Percentiles rank a stretch among this genome's conserved stretches.
phyloP scores from a whole-genome alignment of 2,797 vertebrate genomes.

The Scomberomorus guttatus region DNA sequence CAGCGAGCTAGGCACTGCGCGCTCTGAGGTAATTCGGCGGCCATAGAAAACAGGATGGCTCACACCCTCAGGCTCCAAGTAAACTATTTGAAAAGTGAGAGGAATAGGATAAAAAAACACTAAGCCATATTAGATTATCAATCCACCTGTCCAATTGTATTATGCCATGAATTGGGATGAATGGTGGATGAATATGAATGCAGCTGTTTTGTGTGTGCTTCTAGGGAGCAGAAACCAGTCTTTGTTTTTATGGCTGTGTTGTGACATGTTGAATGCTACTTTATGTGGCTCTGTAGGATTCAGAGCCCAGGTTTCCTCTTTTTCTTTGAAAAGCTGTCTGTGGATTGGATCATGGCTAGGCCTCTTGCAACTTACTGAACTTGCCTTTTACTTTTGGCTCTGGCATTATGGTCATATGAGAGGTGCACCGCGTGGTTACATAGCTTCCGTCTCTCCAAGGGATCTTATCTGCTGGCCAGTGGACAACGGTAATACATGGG shows the following conservation, averaged over 20 bases:
- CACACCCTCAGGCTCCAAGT: conserved; percentile 79
- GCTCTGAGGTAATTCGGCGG: conserved; percentile 82
- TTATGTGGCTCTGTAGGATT: conserved; percentile 46
- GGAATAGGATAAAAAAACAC: conserved; percentile 70
- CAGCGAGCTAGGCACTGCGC: conserved; percentile 78
- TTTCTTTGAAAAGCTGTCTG: conserved; percentile 31
- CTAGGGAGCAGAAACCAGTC: conserved; percentile 52
- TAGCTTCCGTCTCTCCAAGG: conserved; percentile 40
- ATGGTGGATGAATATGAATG: conserved; percentile 68
- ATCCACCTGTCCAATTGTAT: conserved; percentile 79
- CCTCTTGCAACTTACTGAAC: conserved; percentile 33
- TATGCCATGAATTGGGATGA: conserved; percentile 62
- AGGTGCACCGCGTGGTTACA: conserved; percentile 39
- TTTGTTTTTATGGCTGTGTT: conserved; percentile 61
- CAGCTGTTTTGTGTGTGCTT: conserved; percentile 62
- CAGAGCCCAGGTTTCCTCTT: conserved; percentile 29
- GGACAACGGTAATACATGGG: conserved; percentile 48
- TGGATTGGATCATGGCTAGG: conserved; percentile 17
- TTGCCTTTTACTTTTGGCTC: conserved; percentile 54
- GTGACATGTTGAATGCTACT: conserved; percentile 68
- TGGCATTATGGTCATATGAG: conserved; percentile 49
- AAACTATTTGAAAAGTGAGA: conserved; percentile 84
- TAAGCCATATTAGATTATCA: conserved; percentile 83
- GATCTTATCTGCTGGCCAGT: conserved; percentile 59
- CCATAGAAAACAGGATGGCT: conserved; percentile 82